These are phyloP conservation scores for Babyrousa celebensis DNA, from an alignment of 2,797 vertebrate genomes.

Conservation along the genomic window DNA sequence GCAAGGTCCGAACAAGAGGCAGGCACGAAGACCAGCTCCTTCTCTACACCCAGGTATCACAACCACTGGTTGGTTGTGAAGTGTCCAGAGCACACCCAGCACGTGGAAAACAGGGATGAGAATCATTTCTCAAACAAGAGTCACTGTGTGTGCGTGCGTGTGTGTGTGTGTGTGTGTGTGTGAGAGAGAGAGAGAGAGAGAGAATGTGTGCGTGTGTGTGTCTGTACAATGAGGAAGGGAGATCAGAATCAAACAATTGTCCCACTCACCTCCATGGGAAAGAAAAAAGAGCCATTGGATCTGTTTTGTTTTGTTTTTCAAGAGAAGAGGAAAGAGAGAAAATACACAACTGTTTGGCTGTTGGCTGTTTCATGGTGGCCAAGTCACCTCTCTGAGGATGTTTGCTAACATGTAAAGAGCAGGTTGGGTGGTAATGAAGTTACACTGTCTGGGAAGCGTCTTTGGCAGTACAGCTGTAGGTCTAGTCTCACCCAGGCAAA, in stretches of 20 bases:
- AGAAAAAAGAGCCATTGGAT: background rate
- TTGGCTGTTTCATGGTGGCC: background rate
- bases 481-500: background rate
- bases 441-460: background rate
- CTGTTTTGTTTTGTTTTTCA: background rate
- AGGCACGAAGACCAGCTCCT: background rate
- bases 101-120: background rate
- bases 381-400: background rate
- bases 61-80: background rate
- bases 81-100: background rate
- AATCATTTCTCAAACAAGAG: background rate
- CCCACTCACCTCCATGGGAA: background rate
- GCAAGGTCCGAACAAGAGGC: background rate
- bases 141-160: background rate
- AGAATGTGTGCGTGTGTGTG: no score
- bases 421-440: background rate
- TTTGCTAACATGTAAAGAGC: conserved; percentile 13
- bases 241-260: background rate
- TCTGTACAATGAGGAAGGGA: background rate
- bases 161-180: no score
- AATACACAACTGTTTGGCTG: background rate
- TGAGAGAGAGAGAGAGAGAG: no score
- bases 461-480: background rate
- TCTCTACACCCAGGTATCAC: background rate
- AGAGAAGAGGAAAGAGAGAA: conserved; percentile 47